Conservation (phyloP, 1,140 invertebrate genomes). For the Leptinotarsa lineolata region DNA sequence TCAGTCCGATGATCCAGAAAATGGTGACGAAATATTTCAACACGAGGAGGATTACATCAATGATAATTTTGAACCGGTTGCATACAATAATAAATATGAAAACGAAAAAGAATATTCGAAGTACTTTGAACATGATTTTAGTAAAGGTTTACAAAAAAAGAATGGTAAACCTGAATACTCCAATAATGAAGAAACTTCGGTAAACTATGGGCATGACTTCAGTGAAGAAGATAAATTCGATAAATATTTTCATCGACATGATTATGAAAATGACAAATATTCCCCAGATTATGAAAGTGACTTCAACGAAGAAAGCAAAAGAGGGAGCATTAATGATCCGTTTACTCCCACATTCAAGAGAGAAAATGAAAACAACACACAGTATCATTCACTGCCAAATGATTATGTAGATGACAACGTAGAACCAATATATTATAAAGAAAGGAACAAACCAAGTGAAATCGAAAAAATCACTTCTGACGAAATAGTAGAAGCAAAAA, state of each 20-base stretch:
- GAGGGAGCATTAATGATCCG: not conserved
- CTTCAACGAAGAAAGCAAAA: not conserved
- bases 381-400: slow-evolving; percentile 10
- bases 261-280: not conserved
- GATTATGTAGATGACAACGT: slow-evolving; percentile 65
- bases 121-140: not conserved
- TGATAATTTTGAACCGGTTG: slow-evolving; percentile 61
- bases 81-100: slow-evolving; percentile 27
- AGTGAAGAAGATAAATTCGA: not conserved
- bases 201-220: not conserved
- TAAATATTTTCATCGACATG: not conserved
- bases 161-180: slow-evolving; percentile 11
- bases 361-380: slow-evolving; percentile 3
- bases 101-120: not conserved
- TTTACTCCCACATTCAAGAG: not conserved
- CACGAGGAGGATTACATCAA: slow-evolving; percentile 59
- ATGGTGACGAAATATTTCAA: slow-evolving; percentile 12
- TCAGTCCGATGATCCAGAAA: not conserved
- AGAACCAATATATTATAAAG: slow-evolving; percentile 52
- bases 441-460: not conserved
- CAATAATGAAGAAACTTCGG: not conserved
- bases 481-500: not conserved
- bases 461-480: not conserved
- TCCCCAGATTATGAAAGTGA: not conserved
- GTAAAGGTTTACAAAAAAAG: not conserved